Evolutionary conservation across 2,113 vertebrate genomes (phyloP).

Genomic region (Nesospiza acunhae): DNA sequence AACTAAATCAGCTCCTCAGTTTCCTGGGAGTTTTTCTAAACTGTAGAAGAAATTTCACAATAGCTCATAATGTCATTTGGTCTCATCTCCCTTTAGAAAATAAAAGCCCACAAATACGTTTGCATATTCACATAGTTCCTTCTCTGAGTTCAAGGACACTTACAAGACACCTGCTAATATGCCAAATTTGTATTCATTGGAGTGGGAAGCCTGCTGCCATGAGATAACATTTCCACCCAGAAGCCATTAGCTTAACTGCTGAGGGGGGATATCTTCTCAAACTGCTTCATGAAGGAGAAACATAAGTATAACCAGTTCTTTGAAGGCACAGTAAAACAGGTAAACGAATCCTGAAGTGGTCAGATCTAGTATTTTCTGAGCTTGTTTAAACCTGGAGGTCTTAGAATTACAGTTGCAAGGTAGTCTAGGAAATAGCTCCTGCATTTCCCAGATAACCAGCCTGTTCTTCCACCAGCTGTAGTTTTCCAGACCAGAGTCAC

Average conservation of each 20-base stretch:
- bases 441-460: neutral
- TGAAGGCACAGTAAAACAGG: neutral
- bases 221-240: neutral
- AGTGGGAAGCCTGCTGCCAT: neutral
- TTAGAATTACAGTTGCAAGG: neutral
- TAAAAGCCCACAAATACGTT: neutral
- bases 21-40: neutral
- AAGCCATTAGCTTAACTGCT: neutral
- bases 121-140: neutral
- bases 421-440: neutral
- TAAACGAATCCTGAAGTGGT: neutral
- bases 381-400: neutral
- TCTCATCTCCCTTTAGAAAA: neutral
- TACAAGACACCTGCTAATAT: neutral
- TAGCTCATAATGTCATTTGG: neutral
- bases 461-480: neutral
- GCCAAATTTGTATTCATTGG: neutral
- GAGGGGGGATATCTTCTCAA: neutral
- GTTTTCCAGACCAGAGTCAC: slow-evolving; percentile 11
- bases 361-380: neutral
- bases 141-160: neutral
- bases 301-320: neutral
- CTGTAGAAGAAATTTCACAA: neutral
- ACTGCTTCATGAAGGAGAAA: neutral
- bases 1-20: neutral